Base-by-base conservation (phyloP, 2,888 invertebrate genomes). In the Caenorhabditis japonica region DNA sequence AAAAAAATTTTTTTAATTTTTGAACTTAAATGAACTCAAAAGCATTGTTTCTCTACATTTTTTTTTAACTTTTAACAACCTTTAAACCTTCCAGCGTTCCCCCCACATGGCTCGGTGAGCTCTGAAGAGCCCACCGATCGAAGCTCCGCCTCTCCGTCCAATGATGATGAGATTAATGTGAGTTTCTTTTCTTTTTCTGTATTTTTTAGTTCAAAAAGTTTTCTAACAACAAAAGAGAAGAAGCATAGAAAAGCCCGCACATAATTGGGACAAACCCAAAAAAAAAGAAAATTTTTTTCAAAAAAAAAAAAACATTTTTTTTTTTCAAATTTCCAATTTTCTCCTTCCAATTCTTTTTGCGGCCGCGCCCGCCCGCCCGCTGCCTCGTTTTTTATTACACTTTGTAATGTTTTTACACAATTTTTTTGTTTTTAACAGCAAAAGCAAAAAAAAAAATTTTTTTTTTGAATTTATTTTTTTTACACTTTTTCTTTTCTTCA, bases 71-170 rank as follows among this genome's bases (percentile, higher is more conserved):
- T n/a, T n/a, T n/a, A n/a, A n/a, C n/a, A n/a, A n/a, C n/a, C n/a
- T n/a, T n/a, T n/a, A n/a, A n/a, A n/a, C n/a, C n/a, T 36, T 46
- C n/a, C 39, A 60, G 41, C 19, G 10, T 36, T 46, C 23, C 15
- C 17, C 15, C 30, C 23, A 15, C 17, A 27, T 41, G 41, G 19
- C 33, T 34, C 36, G 4, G 12, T 34, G 8, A 36, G 25, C 41
- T 17, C 41, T 7, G 52, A 52, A 21, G 44, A 43, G 21, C n/a
- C 51, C 0, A 59, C 59, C 0, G 68, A 58, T 33, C 51, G 68
- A 8, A 69, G 59, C n/a, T 69, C 69, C 0, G 44, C 46, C 0
- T 59, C 69, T 1, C 55, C 69, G 3, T 49, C 56, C 0, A 68
- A 59, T 39, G 41, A 4, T 19, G 60, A 52, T 47, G 60, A 53